Evolutionary conservation across 2,113 vertebrate genomes (phyloP).

Genomic region (Nycticebus coucang): DNA sequence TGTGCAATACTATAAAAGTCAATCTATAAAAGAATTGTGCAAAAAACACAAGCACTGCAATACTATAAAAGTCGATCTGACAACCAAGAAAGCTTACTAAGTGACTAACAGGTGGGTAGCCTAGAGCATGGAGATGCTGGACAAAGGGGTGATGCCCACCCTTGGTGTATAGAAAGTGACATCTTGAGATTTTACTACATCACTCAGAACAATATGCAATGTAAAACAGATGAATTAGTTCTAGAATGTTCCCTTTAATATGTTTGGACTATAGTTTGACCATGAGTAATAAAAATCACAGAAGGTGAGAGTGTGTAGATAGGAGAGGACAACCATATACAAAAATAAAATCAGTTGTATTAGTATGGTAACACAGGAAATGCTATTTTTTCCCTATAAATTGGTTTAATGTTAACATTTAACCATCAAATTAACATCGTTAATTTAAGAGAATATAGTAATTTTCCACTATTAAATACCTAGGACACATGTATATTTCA

Average conservation of each 20-base stretch:
- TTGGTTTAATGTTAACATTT: neutral
- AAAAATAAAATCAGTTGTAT: neutral
- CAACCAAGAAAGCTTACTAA: neutral
- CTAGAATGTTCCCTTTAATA: neutral
- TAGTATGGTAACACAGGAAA: neutral
- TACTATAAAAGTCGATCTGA: neutral
- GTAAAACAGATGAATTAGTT: neutral
- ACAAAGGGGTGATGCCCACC: neutral
- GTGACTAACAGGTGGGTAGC: neutral
- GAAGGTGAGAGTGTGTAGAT: neutral
- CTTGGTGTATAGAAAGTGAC: neutral
- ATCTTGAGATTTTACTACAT: neutral
- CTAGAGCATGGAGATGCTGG: neutral
- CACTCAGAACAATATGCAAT: neutral
- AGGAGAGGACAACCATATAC: neutral
- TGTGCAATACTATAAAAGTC: too few relatives aligned
- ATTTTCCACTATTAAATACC: conserved; percentile 6
- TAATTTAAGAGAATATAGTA: conserved; percentile 17
- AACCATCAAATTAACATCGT: neutral
- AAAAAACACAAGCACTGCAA: neutral
- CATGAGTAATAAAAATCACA: neutral
- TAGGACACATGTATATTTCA: conserved; percentile 31
- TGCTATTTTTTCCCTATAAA: neutral
- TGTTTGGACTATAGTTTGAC: neutral
- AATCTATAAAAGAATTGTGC: too few relatives aligned